Base-by-base conservation (phyloP, 2,888 invertebrate genomes). In the Nephrotoma guestfalica region DNA sequence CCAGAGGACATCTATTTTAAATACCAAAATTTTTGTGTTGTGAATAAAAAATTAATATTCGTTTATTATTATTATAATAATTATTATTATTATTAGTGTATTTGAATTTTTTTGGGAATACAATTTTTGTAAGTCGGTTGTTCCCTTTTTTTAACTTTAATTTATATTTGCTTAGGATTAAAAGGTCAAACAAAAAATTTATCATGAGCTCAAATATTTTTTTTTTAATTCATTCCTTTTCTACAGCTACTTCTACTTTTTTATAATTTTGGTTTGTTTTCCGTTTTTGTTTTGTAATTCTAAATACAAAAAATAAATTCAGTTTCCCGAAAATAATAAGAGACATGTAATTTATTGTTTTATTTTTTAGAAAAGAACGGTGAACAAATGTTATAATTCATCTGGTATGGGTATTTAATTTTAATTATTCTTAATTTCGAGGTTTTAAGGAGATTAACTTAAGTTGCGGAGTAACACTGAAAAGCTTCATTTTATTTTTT, bases 91-190 rank as follows among this genome's bases (percentile, higher is more conserved):
- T 83, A 83, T 83, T 83, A 83, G 83, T 83, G 83, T 83, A 83
- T 83, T 41, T 41, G 40, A 40, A 83, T 13, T 83, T 13, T 47
- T 41, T 83, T 41, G 51, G 51, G 51, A 15, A 57, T 57, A 57
- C 7, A 57, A 57, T 41, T 83, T 83, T 13, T 83, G 41, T 41
- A 83, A 41, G 83, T 83, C 83, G 40, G 83, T 83, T 83, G 51
- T 57, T 15, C 51, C 51, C 51, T 57, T 57, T 57, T 51, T 57
- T n/a, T 57, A 57, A 57, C 13, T 83, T 83, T 83, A 83, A 83
- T 83, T 83, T 83, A 83, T 83, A 83, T 83, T 83, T 83, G 83
- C 83, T 83, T 83, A 83, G 40, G 83, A 83, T 83, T 83, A 83
- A 83, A 83, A 83, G 83, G 83, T 83, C 83, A 83, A 83, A 83